Base-by-base conservation (phyloP, 1,140 invertebrate genomes). In the Drosophila micromelanica region DNA sequence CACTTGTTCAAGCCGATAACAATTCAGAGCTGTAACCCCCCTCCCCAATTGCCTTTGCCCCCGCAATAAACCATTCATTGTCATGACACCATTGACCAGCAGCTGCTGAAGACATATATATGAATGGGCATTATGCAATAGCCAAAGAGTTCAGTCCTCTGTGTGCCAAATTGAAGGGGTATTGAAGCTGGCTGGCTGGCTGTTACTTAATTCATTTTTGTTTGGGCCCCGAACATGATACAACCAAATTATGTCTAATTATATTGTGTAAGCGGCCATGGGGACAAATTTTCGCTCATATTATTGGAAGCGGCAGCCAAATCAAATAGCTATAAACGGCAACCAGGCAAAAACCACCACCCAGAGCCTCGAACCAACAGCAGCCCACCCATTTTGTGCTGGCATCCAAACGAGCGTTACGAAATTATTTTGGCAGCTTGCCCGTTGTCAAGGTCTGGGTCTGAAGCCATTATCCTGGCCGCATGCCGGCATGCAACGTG, bases 351-450 rank as follows among this genome's bases (percentile, higher is more conserved):
- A 23, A 23, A 1, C 20, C 20, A 23, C 20, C 27, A 3, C 23
- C n/a, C 5, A 3, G 2, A 2, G 2, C 20, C n/a, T n/a, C n/a
- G n/a, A 17, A 17, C 17, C 23, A 3, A n/a, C n/a, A n/a, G n/a
- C n/a, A n/a, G n/a, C 8, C 8, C 6, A 35, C 2, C 37, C 37
- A 54, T 9, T 20, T 27, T 20, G 17, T 27, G 30, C 35, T 56
- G 38, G 52, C 27, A 37, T 27, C 7, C 68, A 81, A 86, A 68
- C 67, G 64, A 86, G 74, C 73, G 78, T 87, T 81, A 78, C 75
- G 63, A 78, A 82, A 82, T 78, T 86, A 70, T 73, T 87, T 85
- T 78, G 82, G 82, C 78, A 89, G 52, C 56, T 68, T 68, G 82
- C 82, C 71, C 71, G 55, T 68, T 73, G 63, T 42, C 64, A 73